Evolutionary conservation across 2,113 vertebrate species (phyloP), one percentile per base, ranked within the genome.

Genomic region (Fulica atra): DNA sequence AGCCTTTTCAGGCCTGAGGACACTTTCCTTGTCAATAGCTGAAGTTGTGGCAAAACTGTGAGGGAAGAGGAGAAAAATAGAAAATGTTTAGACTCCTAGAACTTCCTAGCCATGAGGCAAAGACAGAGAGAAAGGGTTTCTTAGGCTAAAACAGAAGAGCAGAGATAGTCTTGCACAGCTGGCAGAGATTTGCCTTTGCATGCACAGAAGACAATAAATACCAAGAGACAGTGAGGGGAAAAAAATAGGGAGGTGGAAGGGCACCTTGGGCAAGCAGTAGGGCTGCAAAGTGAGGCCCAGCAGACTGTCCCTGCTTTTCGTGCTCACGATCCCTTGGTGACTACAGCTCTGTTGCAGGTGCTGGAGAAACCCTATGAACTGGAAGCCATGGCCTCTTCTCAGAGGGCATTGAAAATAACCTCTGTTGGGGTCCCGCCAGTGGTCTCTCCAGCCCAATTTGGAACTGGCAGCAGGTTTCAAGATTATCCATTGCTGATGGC

Each of bases 391-490:
- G 59, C 8, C 24, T 33, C 29, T 71, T 87, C 88, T 64, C 11
- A 9, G 69, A 66, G 21, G 6, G 1, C 46, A 13, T 1, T 63
- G 40, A 44, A 66, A 80, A 24, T 26, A 70, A 15, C n/a, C 21
- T 29, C 60, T 86, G 18, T n/a, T 83, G 31, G 23, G 7, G 2
- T 0, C 11, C n/a, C 0, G 0, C 46, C 63, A 6, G 50, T 65
- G 40, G 4, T 63, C 7, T 66, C 29, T 82, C 40, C 57, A 80
- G 38, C 61, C 20, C 36, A 5, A 0, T 53, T 36, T 88, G 71
- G 79, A 63, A 16, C 44, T 50, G 59, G 28, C 54, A 90, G 85
- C 59, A 65, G 16, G 3, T 44, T 44, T 88, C 59, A 33, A 33
- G 68, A 46, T 29, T 80, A 66, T 48, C 51, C 65, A 12, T 31